Conservation (phyloP, 1,140 invertebrate genomes). For the Aphaenogaster floridana region DNA sequence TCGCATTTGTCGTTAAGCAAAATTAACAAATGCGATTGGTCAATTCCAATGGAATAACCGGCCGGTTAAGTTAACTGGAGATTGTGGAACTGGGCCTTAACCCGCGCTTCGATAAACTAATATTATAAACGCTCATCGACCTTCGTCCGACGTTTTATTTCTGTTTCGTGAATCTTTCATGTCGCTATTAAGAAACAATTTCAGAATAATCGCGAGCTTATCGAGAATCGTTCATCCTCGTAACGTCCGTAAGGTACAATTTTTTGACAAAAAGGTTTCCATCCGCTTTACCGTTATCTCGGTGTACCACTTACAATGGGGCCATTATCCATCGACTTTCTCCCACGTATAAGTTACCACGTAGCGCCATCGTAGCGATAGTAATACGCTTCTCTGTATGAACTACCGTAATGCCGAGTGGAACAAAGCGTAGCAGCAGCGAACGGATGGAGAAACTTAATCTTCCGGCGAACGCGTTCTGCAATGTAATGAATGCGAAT, state of each 20-base stretch:
- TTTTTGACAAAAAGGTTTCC: constrained; percentile 41
- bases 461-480: constrained; percentile 68
- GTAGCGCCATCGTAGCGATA: constrained; percentile 49
- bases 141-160: constrained; percentile 10
- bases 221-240: constrained; percentile 33
- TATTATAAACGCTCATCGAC: not conserved
- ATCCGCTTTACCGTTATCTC: constrained; percentile 43
- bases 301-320: constrained; percentile 44
- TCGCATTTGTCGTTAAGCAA: too few relatives aligned
- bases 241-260: constrained; percentile 28
- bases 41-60: too few relatives aligned
- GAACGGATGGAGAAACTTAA: constrained; percentile 72
- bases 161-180: not conserved
- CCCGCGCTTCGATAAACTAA: not conserved
- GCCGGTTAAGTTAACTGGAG: too few relatives aligned
- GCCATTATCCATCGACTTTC: constrained; percentile 69
- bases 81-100: too few relatives aligned
- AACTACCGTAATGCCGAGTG: constrained; percentile 66
- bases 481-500: constrained; percentile 72
- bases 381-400: constrained; percentile 67
- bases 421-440: constrained; percentile 67
- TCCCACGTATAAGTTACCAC: constrained; percentile 55
- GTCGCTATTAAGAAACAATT: constrained; percentile 51
- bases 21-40: too few relatives aligned
- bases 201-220: constrained; percentile 15